Evolutionary conservation across 1,140 invertebrate species (phyloP).

Genomic region (Lordiphosa clarofinis): DNA sequence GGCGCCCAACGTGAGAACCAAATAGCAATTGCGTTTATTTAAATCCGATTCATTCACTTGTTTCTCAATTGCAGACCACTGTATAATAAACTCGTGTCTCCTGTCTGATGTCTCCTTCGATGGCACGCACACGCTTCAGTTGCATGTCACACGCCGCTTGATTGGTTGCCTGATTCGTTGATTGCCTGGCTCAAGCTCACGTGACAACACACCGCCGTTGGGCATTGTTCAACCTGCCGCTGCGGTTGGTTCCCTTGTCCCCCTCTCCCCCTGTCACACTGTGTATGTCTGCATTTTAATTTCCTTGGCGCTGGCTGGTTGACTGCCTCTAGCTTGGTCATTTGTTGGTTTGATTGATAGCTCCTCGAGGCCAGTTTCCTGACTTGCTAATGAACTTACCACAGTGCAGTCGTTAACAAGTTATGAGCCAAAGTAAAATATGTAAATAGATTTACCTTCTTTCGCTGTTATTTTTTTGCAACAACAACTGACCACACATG

Average conservation of each 20-base stretch:
- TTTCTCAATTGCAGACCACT: slow-evolving; percentile 9
- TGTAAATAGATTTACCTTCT: slow-evolving; percentile 11
- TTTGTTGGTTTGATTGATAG: slow-evolving; percentile 73
- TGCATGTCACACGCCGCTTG: slow-evolving; percentile 74
- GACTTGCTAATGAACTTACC: slow-evolving; percentile 61
- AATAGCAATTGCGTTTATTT: no score
- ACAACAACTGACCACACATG: slow-evolving; percentile 1
- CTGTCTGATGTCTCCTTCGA: no score
- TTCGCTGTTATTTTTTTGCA: slow-evolving; percentile 1
- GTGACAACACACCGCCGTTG: slow-evolving; percentile 42
- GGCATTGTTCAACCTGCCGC: slow-evolving; percentile 45
- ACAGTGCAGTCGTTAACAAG: slow-evolving; percentile 61
- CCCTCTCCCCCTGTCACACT: neutral
- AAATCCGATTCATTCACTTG: no score
- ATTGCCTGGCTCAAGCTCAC: slow-evolving; percentile 43
- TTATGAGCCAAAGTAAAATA: slow-evolving; percentile 17
- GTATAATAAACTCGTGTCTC: slow-evolving; percentile 7
- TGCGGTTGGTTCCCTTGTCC: slow-evolving; percentile 22
- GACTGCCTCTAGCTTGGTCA: slow-evolving; percentile 47
- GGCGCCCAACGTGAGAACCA: no score
- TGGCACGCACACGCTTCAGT: slow-evolving; percentile 65
- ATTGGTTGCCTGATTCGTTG: slow-evolving; percentile 75
- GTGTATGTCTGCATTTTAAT: slow-evolving; percentile 50
- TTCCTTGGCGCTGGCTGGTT: slow-evolving; percentile 40
- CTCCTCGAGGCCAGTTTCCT: slow-evolving; percentile 14